Evolutionary conservation across 2,888 invertebrate species (phyloP).

Genomic region (Acleris literana): DNA sequence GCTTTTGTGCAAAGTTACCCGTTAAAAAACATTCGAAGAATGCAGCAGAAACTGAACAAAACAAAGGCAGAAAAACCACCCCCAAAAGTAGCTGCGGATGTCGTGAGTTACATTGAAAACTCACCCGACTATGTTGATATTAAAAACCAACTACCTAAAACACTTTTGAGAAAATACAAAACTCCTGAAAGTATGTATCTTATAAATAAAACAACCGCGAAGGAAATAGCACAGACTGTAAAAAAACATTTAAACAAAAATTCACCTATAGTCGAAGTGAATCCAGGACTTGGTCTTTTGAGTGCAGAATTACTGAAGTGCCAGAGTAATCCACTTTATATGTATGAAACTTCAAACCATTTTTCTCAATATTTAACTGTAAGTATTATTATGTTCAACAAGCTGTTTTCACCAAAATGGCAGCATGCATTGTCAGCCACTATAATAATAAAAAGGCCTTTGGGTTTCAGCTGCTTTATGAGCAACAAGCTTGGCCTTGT

Average conservation of each 20-base stretch:
- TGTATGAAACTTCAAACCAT: slow-evolving; percentile 83
- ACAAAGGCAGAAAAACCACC: slow-evolving; percentile 52
- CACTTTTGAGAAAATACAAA: slow-evolving; percentile 67
- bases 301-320: slow-evolving; percentile 83
- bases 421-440: neutral
- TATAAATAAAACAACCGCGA: slow-evolving; percentile 68
- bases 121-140: slow-evolving; percentile 58
- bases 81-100: slow-evolving; percentile 61
- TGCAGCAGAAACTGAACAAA: slow-evolving; percentile 57
- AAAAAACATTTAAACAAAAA: slow-evolving; percentile 54
- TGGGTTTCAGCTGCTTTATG: too few relatives aligned
- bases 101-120: slow-evolving; percentile 63
- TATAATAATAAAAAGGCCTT: too few relatives aligned
- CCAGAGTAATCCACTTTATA: slow-evolving; percentile 76
- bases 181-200: slow-evolving; percentile 71
- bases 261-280: slow-evolving; percentile 85
- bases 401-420: slow-evolving; percentile 1
- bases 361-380: slow-evolving; percentile 77
- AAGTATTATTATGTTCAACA: slow-evolving; percentile 44
- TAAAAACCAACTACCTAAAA: slow-evolving; percentile 62
- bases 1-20: slow-evolving; percentile 32
- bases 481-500: too few relatives aligned
- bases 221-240: slow-evolving; percentile 63
- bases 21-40: slow-evolving; percentile 46
- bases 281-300: slow-evolving; percentile 87